Conservation (phyloP, 2,888 invertebrate genomes). For the Sthenelais limicola region DNA sequence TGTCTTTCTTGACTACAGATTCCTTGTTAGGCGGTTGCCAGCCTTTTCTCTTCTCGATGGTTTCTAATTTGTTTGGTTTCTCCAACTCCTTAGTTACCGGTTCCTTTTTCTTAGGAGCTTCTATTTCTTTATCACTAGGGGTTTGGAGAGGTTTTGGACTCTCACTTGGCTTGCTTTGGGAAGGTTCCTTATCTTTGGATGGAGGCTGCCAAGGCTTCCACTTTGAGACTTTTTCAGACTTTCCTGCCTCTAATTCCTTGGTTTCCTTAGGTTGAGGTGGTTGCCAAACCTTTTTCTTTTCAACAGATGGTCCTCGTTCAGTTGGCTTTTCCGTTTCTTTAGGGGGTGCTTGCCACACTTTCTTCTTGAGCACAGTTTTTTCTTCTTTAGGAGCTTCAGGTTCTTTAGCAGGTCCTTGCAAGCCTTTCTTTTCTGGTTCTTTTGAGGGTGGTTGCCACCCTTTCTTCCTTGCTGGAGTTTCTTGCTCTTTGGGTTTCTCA, state of each 20-base stretch:
- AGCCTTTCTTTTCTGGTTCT: neutral
- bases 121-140: neutral
- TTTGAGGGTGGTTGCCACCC: constrained; percentile 3
- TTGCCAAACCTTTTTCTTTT: constrained; percentile 6
- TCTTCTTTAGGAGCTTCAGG: neutral
- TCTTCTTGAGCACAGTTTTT: neutral
- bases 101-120: neutral
- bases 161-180: neutral
- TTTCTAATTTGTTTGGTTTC: neutral
- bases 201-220: neutral
- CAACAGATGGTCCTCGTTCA: neutral
- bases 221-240: constrained; percentile 4
- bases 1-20: neutral
- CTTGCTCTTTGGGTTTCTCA: too few species aligned
- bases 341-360: constrained; percentile 10
- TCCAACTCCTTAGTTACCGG: neutral
- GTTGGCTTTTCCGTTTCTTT: neutral
- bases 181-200: neutral
- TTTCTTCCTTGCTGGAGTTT: constrained; percentile 19
- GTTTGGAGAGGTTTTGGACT: neutral
- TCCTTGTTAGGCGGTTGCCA: neutral
- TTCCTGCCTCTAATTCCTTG: neutral
- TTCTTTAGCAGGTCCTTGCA: neutral
- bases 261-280: neutral
- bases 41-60: neutral